Conservation (phyloP, 2,888 invertebrate species). For the Meteorus colon region DNA sequence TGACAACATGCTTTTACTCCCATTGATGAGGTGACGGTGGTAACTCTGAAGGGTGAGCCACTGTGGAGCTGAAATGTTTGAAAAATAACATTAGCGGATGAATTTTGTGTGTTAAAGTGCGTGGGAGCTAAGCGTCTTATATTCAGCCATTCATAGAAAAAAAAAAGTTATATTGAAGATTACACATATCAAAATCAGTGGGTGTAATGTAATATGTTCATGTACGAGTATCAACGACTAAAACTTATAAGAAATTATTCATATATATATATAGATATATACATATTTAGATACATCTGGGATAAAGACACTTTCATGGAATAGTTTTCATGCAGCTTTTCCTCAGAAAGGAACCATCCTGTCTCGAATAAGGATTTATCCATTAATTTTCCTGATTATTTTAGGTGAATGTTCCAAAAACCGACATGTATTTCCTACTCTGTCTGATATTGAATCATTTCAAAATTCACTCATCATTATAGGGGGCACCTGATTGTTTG, state of each 20-base stretch:
- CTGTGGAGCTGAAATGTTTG: conserved; percentile 87
- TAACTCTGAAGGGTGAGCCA: conserved; percentile 98
- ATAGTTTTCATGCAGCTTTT: conserved; percentile 13
- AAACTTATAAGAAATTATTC: not conserved
- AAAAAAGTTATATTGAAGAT: not conserved
- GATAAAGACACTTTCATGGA: not conserved
- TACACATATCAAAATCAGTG: conserved; percentile 2
- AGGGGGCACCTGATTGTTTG: no score
- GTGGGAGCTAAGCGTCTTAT: not conserved
- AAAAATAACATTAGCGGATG: conserved; percentile 6
- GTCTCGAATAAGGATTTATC: no score
- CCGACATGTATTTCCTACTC: no score
- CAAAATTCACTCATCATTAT: no score
- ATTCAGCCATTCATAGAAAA: no score
- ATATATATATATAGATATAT: not conserved
- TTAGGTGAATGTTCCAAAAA: no score
- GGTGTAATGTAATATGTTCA: not conserved
- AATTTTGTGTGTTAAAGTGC: not conserved
- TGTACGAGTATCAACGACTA: not conserved
- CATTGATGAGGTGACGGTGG: conserved; percentile 99
- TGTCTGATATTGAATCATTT: no score
- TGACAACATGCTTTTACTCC: conserved; percentile 81
- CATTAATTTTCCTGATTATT: no score
- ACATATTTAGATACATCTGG: not conserved
- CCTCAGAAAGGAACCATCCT: not conserved